Percentiles rank a stretch among this genome's conserved stretches.
These are phyloP conservation scores for Phymatocera aterrima DNA, from an alignment of 2,888 invertebrate species.

Conservation along the genomic window DNA sequence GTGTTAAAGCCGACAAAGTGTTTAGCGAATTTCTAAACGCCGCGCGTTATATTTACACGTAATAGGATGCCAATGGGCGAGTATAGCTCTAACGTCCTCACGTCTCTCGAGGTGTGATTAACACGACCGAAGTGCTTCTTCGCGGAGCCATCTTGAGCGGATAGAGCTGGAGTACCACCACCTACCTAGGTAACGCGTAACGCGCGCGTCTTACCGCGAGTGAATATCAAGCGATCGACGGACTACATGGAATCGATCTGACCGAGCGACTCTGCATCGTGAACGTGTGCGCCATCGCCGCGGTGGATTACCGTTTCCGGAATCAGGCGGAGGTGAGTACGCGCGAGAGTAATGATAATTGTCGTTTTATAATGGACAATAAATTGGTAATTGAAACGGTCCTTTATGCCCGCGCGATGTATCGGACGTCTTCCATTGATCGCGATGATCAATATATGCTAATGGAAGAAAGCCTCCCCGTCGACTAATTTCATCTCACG, in stretches of 20 bases:
- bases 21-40: background rate
- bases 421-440: background rate
- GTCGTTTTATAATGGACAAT: background rate
- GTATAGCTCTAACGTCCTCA: background rate
- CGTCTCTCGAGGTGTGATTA: background rate
- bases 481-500: conserved; percentile 26
- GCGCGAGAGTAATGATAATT: background rate
- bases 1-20: conserved; percentile 1
- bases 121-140: background rate
- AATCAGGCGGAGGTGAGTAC: background rate
- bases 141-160: background rate
- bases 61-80: too few relatives aligned
- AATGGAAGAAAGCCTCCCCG: conserved; percentile 17
- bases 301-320: background rate
- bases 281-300: too few relatives aligned
- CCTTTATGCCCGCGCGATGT: background rate
- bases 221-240: too few relatives aligned
- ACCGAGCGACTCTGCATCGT: too few relatives aligned
- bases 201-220: too few relatives aligned
- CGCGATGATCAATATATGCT: background rate
- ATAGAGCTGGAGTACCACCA: background rate
- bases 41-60: too few relatives aligned
- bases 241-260: too few relatives aligned
- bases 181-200: too few relatives aligned
- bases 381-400: background rate